These are phyloP conservation scores for Rhingia rostrata DNA, from an alignment of 2,888 invertebrate genomes.

Conservation along the genomic window DNA sequence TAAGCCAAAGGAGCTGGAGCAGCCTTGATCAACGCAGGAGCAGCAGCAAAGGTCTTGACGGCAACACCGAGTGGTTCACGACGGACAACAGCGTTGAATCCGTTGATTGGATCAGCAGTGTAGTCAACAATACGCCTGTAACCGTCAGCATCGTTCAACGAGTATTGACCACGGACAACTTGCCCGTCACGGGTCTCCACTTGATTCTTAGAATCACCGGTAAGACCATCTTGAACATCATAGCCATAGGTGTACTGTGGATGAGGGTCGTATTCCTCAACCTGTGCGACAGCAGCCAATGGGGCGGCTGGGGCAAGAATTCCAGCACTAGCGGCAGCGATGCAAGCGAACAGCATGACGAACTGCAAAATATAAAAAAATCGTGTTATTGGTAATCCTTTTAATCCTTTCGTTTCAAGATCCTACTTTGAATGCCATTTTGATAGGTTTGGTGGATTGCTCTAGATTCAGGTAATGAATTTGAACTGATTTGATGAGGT, in stretches of 20 bases:
- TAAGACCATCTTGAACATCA: slow-evolving; percentile 60
- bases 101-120: slow-evolving; percentile 61
- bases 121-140: slow-evolving; percentile 68
- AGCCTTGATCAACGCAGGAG: slow-evolving; percentile 34
- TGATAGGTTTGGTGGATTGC: slow-evolving; percentile 39
- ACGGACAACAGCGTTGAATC: slow-evolving; percentile 67
- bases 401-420: background rate
- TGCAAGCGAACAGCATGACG: slow-evolving; percentile 78
- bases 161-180: slow-evolving; percentile 67
- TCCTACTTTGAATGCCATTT: slow-evolving; percentile 66
- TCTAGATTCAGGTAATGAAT: background rate
- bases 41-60: slow-evolving; percentile 38
- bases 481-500: slow-evolving; percentile 46
- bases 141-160: slow-evolving; percentile 68
- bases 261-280: slow-evolving; percentile 53
- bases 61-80: slow-evolving; percentile 60
- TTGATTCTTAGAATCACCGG: slow-evolving; percentile 65
- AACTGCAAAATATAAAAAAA: slow-evolving; percentile 75
- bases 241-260: slow-evolving; percentile 66
- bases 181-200: slow-evolving; percentile 63
- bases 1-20: slow-evolving; percentile 76
- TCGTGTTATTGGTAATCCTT: too few relatives aligned
- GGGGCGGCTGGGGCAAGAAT: slow-evolving; percentile 74
- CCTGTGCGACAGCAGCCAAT: slow-evolving; percentile 56
- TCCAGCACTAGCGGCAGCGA: slow-evolving; percentile 80